These are phyloP conservation scores for Caenorhabditis japonica DNA, from an alignment of 2,888 invertebrate genomes.

Conservation along the genomic window DNA sequence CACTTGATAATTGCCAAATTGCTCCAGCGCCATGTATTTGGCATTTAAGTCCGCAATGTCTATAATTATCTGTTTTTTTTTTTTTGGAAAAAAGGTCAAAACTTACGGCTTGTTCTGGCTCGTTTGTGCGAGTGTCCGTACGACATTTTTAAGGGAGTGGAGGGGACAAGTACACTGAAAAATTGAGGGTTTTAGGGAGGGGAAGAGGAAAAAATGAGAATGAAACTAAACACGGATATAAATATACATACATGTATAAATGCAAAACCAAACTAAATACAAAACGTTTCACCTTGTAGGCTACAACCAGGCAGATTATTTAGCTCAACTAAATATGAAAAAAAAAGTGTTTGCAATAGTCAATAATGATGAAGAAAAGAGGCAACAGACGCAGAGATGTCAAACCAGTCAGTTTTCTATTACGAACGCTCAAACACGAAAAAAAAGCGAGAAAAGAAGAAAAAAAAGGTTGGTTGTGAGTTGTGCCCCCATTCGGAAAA, in stretches of 20 bases:
- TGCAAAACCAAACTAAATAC: no score
- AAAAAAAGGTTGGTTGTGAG: neutral
- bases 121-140: conserved; percentile 36
- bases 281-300: neutral
- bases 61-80: conserved; percentile 1
- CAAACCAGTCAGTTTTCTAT: conserved; percentile 13
- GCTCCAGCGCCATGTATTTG: conserved; percentile 58
- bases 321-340: no score
- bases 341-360: conserved; percentile 17
- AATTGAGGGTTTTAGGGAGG: neutral
- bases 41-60: conserved; percentile 53
- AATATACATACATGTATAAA: neutral
- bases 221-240: neutral
- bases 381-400: conserved; percentile 31
- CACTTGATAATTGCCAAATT: conserved; percentile 79
- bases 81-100: neutral
- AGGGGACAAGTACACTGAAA: neutral
- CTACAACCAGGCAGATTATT: no score
- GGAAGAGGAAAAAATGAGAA: neutral
- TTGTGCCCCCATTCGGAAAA: conserved; percentile 30
- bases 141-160: conserved; percentile 9
- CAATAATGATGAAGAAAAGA: conserved; percentile 9
- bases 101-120: conserved; percentile 52
- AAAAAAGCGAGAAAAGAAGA: neutral
- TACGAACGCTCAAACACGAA: conserved; percentile 5